A percentile compares a stretch with the other conserved stretches of the same genome.
phyloP scores from a whole-genome alignment of 2,797 vertebrate genomes.

The Galagoides demidoff region DNA sequence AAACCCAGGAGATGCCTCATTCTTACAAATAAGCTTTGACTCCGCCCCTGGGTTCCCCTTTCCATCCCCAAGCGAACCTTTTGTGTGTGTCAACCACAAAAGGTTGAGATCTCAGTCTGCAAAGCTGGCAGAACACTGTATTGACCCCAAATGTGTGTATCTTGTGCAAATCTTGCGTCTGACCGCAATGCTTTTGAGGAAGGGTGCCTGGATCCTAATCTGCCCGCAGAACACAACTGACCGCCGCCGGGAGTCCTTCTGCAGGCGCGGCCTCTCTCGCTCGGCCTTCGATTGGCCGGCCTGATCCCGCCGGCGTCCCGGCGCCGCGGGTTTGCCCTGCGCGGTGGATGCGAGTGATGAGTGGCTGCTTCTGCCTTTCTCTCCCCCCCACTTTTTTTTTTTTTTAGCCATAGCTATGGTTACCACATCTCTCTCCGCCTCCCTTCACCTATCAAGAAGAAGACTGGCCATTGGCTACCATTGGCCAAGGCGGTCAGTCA shows the following conservation, averaged over 20 bases:
- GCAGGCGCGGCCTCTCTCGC: slow-evolving; percentile 44
- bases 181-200: not conserved
- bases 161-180: not conserved
- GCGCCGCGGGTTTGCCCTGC: not conserved
- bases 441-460: slow-evolving; percentile 80
- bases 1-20: not conserved
- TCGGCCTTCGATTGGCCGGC: slow-evolving; percentile 64
- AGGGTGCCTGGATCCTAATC: not conserved
- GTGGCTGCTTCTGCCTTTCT: slow-evolving; percentile 50
- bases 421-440: slow-evolving; percentile 78
- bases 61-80: not conserved
- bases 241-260: not conserved
- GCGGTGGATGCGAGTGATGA: slow-evolving; percentile 5
- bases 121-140: not conserved
- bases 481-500: slow-evolving; percentile 60
- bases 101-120: not conserved
- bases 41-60: not conserved
- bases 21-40: slow-evolving; percentile 3
- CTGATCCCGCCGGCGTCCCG: slow-evolving; percentile 11
- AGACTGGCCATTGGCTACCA: slow-evolving; percentile 83
- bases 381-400: not conserved
- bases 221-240: not conserved
- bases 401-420: slow-evolving; percentile 80
- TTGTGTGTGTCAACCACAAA: slow-evolving; percentile 47
- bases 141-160: not conserved